These are phyloP conservation scores for Esox lucius DNA, from an alignment of 2,797 vertebrate species.

Conservation along the genomic window DNA sequence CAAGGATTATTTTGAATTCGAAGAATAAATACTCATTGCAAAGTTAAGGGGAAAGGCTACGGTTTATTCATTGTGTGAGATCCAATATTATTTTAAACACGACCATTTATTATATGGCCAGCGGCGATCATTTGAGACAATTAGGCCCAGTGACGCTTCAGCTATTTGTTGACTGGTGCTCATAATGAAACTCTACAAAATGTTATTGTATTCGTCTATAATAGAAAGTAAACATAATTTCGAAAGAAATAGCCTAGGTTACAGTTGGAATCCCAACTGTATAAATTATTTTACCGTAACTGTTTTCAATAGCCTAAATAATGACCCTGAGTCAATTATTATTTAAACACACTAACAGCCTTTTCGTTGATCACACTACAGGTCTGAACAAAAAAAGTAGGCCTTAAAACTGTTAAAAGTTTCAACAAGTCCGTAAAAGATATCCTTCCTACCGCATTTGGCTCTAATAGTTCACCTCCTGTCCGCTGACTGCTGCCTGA, in stretches of 20 bases:
- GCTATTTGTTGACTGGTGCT: too few relatives aligned
- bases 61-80: background rate
- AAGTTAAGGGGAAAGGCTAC: background rate
- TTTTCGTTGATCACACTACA: background rate
- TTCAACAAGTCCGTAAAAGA: slow-evolving; percentile 25
- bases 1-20: too few relatives aligned
- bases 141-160: background rate
- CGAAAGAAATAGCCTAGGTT: too few relatives aligned
- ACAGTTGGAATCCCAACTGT: too few relatives aligned
- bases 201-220: too few relatives aligned
- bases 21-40: background rate
- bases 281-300: background rate
- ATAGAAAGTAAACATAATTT: too few relatives aligned
- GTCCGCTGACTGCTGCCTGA: slow-evolving; percentile 75
- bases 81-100: background rate
- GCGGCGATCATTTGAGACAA: background rate
- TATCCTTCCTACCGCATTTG: slow-evolving; percentile 29
- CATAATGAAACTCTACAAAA: too few relatives aligned
- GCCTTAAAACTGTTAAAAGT: background rate
- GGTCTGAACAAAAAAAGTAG: background rate
- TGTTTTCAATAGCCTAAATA: background rate
- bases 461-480: slow-evolving; percentile 65
- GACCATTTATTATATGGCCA: background rate
- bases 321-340: background rate
- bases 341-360: background rate